Base-by-base conservation (phyloP, 64 coral and sea anemone species). In the Hydrozoanthus tunicans region DNA sequence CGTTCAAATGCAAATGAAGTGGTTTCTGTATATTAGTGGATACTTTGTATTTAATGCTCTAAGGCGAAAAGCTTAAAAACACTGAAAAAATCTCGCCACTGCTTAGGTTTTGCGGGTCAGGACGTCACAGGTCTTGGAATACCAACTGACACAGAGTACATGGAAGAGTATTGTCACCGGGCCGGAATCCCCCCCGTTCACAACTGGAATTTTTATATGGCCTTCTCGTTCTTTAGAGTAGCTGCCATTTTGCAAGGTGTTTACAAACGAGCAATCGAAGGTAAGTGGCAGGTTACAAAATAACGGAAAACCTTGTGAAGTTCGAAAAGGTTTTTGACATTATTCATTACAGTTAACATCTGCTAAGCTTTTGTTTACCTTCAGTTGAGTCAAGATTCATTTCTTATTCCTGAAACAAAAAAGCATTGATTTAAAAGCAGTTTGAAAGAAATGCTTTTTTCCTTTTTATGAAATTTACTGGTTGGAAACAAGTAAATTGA, bases 141-240 rank as follows among this genome's bases (percentile, higher is more conserved):
- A 81, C 96, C 96, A 13, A 95, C 81, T 7, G 91, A 95, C 64
- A 70, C 86, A 15, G 32, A 95, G 7, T 98, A 98, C 82, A 98
- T 98, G 93, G 26, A 89, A 58, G 81, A 95, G 76, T 98, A 98
- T 77, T 98, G 96, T 25, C 62, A 79, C 55, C 92, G 89, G 65
- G 94, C 94, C 17, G 83, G 77, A 13, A 93, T 98, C 54, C 83
- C 94, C 9, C 77, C 77, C 0, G 77, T 98, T 54, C 62, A 86
- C 53, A 93, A 93, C 89, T 98, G 96, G 96, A 95, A 93, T 53
- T 95, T 95, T 53, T 98, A 98, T 77, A 98, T 98, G 93, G 96
- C 96, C 3, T 98, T 98, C 73, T 93, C 93, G 6, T 98, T 98
- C 78, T 98, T 95, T 13, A 92, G 96, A 89, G 93, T 98, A 12